Evolutionary conservation across 2,888 invertebrate genomes (phyloP), one percentile per base, ranked within the genome.

Genomic region (Torymus texanus): DNA sequence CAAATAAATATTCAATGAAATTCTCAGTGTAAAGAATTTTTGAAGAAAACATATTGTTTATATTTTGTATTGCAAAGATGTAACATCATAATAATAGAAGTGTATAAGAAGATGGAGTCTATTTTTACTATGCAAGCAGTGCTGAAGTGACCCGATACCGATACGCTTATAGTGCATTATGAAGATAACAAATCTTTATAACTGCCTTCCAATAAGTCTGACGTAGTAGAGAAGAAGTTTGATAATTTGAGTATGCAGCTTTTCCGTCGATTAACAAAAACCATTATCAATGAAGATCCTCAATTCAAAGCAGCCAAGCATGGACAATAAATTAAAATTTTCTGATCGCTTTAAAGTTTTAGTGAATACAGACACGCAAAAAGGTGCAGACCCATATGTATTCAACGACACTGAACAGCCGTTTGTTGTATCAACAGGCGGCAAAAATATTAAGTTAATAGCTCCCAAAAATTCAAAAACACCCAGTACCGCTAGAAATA

Each of bases 331-430:
- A 85, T 85, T 91, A 79, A 91, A 90, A 83, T 91, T 91, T 85
- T 88, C 91, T 58, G 92, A 91, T 84, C 89, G 91, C 79, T 85
- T 91, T 75, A 91, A 91, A 84, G 90, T 91, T 76, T 85, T 91
- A 75, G 86, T 90, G 56, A 91, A 90, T 86, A 88, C 88, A 55
- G 91, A 91, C 79, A 82, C 87, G 53, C 88, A 87, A 55, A 87
- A 89, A 81, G 88, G 89, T 82, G 90, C 90, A 78, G 91, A 92
- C 87, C 91, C 91, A 2, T 91, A 92, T 81, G 88, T 91, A 76
- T 92, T 92, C 85, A 90, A 91, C 82, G 91, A 91, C 79, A 90
- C 90, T 3, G 91, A 91, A 58, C 79, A 91, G 83, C 81, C 81
- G 53, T 66, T 78, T 75, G 81, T 83, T 75, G 81, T 83, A 61